Conservation (phyloP, 2,888 invertebrate genomes). For the Lasioglossum villosulum region DNA sequence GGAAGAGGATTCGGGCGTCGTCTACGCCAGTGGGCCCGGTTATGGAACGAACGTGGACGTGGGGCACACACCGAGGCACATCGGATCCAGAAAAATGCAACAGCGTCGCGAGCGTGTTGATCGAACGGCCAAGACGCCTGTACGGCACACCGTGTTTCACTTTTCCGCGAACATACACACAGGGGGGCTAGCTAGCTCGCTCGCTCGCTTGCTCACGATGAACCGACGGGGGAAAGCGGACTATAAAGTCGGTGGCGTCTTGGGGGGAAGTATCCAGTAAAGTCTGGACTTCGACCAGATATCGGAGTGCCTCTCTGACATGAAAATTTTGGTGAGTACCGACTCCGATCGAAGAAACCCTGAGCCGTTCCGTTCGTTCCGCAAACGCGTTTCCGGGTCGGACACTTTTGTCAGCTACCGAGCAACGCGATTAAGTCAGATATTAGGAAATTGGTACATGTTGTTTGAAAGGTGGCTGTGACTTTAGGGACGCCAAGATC, state of each 20-base stretch:
- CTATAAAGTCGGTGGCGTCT: conserved; percentile 81
- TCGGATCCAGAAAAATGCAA: conserved; percentile 69
- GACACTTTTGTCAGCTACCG: background rate
- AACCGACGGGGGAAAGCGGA: conserved; percentile 81
- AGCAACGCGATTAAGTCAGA: background rate
- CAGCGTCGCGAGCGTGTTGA: conserved; percentile 58
- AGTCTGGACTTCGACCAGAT: conserved; percentile 80
- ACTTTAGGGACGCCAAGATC: background rate
- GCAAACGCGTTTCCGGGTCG: background rate
- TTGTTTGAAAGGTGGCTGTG: background rate
- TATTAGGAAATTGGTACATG: background rate
- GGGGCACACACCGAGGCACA: conserved; percentile 47
- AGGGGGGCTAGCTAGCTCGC: conserved; percentile 51
- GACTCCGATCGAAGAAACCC: background rate
- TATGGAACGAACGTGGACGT: conserved; percentile 58
- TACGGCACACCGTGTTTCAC: conserved; percentile 78
- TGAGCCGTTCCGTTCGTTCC: background rate
- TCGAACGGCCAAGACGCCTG: conserved; percentile 25
- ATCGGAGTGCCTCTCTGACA: conserved; percentile 74
- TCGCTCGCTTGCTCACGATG: conserved; percentile 38
- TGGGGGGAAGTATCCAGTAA: conserved; percentile 83
- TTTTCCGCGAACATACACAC: conserved; percentile 76
- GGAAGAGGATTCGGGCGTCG: conserved; percentile 40
- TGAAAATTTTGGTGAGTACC: conserved; percentile 82
- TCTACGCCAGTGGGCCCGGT: conserved; percentile 63